Conservation (phyloP, 1,140 invertebrate species). For the Pristionchus pacificus region DNA sequence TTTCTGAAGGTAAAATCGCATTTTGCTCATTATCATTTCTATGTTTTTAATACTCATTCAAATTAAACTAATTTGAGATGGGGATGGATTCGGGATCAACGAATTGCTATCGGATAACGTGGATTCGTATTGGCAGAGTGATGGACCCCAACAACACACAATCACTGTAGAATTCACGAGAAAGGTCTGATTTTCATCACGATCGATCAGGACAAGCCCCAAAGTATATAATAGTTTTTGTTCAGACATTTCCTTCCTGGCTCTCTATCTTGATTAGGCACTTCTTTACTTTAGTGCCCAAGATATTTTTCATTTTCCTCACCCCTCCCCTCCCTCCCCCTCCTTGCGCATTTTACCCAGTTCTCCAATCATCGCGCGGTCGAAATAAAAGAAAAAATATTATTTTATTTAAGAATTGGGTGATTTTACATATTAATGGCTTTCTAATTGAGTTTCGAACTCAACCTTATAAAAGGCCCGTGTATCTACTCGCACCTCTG, state of each 20-base stretch:
- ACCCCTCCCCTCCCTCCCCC: no score
- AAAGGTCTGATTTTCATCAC: no score
- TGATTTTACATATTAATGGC: no score
- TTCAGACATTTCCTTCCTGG: conserved; percentile 21
- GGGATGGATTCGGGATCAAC: conserved; percentile 16
- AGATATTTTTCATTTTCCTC: conserved; percentile 9
- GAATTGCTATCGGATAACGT: conserved; percentile 19
- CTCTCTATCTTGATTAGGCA: conserved; percentile 26
- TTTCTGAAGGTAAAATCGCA: background rate
- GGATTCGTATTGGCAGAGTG: conserved; percentile 32
- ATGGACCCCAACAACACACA: conserved; percentile 27
- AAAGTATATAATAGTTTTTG: background rate
- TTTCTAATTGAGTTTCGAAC: no score
- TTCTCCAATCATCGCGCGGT: no score
- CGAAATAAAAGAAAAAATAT: no score
- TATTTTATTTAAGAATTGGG: no score
- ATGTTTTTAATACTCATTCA: background rate
- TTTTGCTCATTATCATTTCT: background rate
- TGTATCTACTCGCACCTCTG: no score
- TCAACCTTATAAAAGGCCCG: no score
- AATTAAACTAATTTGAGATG: background rate
- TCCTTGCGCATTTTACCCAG: no score
- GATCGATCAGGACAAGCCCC: no score
- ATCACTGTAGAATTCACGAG: conserved; percentile 20
- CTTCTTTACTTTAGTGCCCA: conserved; percentile 22